A percentile compares a stretch with the other conserved stretches of the same genome.
Evolutionary conservation across 2,113 vertebrate genomes (phyloP).

Genomic region (Anoplopoma fimbria): DNA sequence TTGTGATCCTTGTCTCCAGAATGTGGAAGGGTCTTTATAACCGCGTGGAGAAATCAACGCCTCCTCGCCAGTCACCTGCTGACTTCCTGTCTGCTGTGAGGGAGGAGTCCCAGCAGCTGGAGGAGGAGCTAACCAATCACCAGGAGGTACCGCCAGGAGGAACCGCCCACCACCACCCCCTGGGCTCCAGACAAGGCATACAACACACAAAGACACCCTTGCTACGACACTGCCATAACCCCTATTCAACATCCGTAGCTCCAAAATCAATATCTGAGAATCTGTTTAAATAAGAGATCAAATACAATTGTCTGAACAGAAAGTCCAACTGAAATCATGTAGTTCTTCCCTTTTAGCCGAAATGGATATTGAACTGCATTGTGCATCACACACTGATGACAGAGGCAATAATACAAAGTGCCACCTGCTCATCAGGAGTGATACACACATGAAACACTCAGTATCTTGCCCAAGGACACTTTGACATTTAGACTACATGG

Average conservation of each 20-base stretch:
- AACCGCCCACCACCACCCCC: constrained; percentile 73
- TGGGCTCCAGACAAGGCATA: constrained; percentile 84
- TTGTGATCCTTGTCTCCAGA: constrained; percentile 63
- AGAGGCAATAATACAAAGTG: not conserved
- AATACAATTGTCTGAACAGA: not conserved
- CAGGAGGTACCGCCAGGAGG: constrained; percentile 85
- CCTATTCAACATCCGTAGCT: not conserved
- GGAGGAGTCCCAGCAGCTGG: constrained; percentile 83
- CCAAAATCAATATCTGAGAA: not conserved
- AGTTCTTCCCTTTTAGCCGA: not conserved
- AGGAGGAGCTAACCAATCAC: constrained; percentile 84
- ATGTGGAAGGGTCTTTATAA: constrained; percentile 98
- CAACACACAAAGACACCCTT: constrained; percentile 70
- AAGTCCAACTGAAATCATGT: not conserved
- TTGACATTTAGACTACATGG: not conserved
- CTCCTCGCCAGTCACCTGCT: constrained; percentile 88
- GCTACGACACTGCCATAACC: not conserved
- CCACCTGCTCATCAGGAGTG: no score
- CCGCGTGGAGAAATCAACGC: constrained; percentile 87
- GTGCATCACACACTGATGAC: not conserved
- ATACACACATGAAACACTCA: no score
- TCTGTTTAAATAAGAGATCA: not conserved
- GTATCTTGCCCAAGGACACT: not conserved
- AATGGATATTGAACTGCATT: not conserved
- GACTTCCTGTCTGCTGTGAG: constrained; percentile 87